These are phyloP conservation scores for Tragelaphus imberbis DNA, from an alignment of 2,113 vertebrate species.

Conservation along the genomic window DNA sequence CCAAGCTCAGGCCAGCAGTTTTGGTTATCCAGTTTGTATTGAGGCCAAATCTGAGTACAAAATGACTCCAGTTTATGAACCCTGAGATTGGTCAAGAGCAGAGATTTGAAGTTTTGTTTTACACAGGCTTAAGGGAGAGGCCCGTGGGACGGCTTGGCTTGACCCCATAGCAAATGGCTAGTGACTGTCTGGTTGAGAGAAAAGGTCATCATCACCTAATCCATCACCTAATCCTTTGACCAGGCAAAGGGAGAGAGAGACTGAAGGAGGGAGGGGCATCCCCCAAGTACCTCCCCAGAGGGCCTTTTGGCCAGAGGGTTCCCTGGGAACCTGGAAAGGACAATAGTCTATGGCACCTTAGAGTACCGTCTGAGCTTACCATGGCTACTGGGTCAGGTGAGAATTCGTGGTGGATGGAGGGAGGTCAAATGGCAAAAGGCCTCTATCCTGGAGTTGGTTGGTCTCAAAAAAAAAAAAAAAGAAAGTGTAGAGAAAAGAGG, in stretches of 20 bases:
- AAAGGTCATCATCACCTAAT: background rate
- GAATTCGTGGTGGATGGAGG: background rate
- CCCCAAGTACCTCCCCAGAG: background rate
- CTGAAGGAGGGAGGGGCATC: background rate
- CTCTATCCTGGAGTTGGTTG: background rate
- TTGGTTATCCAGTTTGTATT: background rate
- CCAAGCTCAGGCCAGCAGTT: background rate
- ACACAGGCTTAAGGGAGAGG: background rate
- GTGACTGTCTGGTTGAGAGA: background rate
- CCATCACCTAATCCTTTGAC: background rate
- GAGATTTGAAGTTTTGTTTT: background rate
- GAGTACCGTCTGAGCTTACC: rapidly evolving
- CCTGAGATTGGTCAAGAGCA: background rate
- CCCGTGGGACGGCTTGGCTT: background rate
- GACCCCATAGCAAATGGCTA: background rate
- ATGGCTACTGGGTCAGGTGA: background rate
- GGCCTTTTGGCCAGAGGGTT: background rate
- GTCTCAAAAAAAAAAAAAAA: background rate
- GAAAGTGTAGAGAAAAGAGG: background rate
- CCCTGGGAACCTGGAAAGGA: background rate
- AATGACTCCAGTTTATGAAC: background rate
- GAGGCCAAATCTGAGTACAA: background rate
- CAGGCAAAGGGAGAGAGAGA: background rate
- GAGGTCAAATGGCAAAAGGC: background rate
- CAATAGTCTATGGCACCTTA: background rate